Evolutionary conservation across 92 coral and sea anemone species (phyloP).

Genomic region (Umimayanthus chanpuru): DNA sequence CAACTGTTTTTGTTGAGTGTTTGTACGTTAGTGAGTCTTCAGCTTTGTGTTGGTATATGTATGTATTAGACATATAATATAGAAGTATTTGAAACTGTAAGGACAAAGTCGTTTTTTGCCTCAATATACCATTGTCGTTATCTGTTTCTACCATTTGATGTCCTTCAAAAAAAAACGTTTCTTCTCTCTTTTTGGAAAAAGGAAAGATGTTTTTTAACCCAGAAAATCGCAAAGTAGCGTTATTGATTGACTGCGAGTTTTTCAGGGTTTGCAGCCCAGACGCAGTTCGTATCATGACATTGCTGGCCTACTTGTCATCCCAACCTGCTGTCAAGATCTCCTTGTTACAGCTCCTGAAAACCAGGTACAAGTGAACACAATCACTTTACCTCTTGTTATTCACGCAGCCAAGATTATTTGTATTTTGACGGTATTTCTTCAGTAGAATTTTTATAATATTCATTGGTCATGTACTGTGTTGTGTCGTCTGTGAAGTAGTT

Average conservation of each 20-base stretch:
- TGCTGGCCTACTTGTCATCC: constrained; percentile 91
- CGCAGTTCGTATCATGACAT: constrained; percentile 94
- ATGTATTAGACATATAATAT: too few species aligned
- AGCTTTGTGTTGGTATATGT: too few species aligned
- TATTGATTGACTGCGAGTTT: not conserved
- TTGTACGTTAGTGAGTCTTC: too few species aligned
- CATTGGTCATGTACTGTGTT: not conserved
- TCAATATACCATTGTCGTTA: not conserved
- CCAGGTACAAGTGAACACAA: constrained; percentile 57
- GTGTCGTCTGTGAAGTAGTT: not conserved
- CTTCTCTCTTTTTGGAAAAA: not conserved
- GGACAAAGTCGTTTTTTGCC: not conserved
- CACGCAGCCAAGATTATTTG: not conserved
- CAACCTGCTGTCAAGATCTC: constrained; percentile 99
- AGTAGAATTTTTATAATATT: too few species aligned
- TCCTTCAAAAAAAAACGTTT: not conserved
- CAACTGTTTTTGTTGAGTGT: too few species aligned
- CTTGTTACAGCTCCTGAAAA: constrained; percentile 88
- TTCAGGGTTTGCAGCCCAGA: constrained; percentile 75
- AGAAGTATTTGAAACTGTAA: too few species aligned
- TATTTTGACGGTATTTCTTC: too few species aligned
- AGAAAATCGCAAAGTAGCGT: not conserved
- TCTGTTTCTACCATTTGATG: not conserved
- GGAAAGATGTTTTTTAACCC: not conserved
- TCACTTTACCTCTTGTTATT: not conserved